Conservation (phyloP, 2,113 vertebrate species). For the Channa argus region DNA sequence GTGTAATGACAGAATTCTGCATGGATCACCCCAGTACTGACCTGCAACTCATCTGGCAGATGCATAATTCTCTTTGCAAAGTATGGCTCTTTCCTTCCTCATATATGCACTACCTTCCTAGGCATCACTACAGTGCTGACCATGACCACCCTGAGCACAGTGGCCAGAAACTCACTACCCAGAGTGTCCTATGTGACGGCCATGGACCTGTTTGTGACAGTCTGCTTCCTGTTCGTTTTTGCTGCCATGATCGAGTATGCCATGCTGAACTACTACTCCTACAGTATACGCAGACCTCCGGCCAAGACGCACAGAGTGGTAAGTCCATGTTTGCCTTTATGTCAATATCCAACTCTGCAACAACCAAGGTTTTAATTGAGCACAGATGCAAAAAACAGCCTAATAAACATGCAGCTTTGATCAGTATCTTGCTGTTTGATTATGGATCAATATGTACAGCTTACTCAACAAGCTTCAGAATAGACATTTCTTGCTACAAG, state of each 20-base stretch:
- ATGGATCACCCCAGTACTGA: constrained; percentile 27
- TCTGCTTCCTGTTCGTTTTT: constrained; percentile 97
- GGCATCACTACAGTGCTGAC: constrained; percentile 97
- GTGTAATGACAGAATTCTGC: constrained; percentile 22
- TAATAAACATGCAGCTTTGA: not conserved
- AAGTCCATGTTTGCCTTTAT: constrained; percentile 57
- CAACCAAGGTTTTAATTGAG: not conserved
- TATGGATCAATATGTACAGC: not conserved
- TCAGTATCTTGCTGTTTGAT: not conserved
- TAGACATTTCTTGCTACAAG: not conserved
- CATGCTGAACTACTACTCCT: constrained; percentile 95
- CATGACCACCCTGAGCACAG: constrained; percentile 98
- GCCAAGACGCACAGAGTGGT: constrained; percentile 90
- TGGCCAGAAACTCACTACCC: constrained; percentile 93
- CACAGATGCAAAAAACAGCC: not conserved
- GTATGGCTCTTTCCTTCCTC: not conserved
- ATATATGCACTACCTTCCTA: constrained; percentile 57
- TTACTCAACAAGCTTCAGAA: not conserved
- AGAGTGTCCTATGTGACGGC: constrained; percentile 96
- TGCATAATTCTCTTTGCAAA: not conserved
- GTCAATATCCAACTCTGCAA: too few relatives aligned
- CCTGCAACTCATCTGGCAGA: not conserved
- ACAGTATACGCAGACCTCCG: constrained; percentile 83
- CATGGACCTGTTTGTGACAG: constrained; percentile 98
- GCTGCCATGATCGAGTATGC: constrained; percentile 98